Evolutionary conservation across 2,797 vertebrate genomes (phyloP).

Genomic region (Gobionotothen gibberifrons): DNA sequence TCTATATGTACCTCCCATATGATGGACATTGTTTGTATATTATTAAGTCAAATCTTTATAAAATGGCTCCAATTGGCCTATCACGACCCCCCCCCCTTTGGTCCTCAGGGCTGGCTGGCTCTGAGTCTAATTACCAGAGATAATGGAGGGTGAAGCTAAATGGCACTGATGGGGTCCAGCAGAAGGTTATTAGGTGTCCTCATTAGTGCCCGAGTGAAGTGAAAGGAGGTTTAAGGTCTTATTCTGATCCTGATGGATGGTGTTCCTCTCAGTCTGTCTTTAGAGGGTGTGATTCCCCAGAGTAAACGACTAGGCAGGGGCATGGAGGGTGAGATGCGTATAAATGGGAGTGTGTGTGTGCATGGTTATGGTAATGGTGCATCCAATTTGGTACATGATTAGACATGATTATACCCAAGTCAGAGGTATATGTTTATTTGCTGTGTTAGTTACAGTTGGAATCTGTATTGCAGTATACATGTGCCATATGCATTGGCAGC

Average conservation of each 20-base stretch:
- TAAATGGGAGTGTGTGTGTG: slow-evolving; percentile 13
- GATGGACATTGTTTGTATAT: slow-evolving; percentile 23
- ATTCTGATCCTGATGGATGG: slow-evolving; percentile 78
- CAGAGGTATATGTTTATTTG: slow-evolving; percentile 41
- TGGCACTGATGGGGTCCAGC: slow-evolving; percentile 81
- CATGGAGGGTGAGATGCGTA: slow-evolving; percentile 16
- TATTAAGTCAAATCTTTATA: slow-evolving; percentile 52
- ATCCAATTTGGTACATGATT: slow-evolving; percentile 50
- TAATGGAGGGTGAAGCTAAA: slow-evolving; percentile 83
- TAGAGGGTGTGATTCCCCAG: slow-evolving; percentile 39
- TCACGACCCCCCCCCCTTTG: slow-evolving; percentile 49
- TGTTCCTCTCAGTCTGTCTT: slow-evolving; percentile 57
- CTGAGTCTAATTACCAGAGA: slow-evolving; percentile 82
- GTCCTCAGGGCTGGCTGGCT: slow-evolving; percentile 70
- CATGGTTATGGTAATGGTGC: not conserved
- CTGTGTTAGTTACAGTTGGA: slow-evolving; percentile 19
- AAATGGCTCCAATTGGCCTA: slow-evolving; percentile 58
- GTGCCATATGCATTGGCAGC: slow-evolving; percentile 2
- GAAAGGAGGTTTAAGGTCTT: slow-evolving; percentile 79
- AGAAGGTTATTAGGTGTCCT: slow-evolving; percentile 84
- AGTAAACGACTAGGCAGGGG: slow-evolving; percentile 10
- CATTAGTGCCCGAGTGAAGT: slow-evolving; percentile 78
- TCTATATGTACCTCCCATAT: slow-evolving; percentile 21
- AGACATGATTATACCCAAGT: slow-evolving; percentile 35
- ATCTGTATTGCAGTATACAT: slow-evolving; percentile 23